Evolutionary conservation across 2,888 invertebrate genomes (phyloP), one percentile per base, ranked within the genome.

Genomic region (Tigriopus californicus): DNA sequence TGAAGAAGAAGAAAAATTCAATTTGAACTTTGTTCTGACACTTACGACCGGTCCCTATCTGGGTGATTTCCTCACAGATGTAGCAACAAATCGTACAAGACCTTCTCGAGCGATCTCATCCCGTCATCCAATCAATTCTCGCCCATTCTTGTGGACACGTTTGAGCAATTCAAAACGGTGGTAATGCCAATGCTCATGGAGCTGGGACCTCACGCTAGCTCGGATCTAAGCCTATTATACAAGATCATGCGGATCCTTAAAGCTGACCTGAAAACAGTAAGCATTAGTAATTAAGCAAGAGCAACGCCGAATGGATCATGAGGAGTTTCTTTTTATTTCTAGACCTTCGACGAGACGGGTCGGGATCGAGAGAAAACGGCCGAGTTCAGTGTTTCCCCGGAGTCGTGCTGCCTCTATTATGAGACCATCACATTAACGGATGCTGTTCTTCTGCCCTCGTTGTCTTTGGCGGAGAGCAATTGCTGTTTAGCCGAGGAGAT

Each of bases 401-500:
- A 66, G 66, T 10, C 62, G 5, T 66, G 70, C 56, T 73, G 70
- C 46, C 72, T 89, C 47, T 85, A 89, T 69, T 81, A 83, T 67
- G 88, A 90, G 63, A 81, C 91, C 47, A 72, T 92, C 60, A 85
- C 85, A 5, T 76, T 92, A 52, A 73, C 94, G 61, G 95, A 97
- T 69, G 81, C 86, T 49, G 83, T 86, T 1, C 78, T 99, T 62
- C 72, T 99, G 62, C 97, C 98, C 0, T 80, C 91, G 0, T 75
- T 98, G 22, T 87, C 91, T 0, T 81, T 91, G 65, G 79, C 94
- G 76, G 89, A 91, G 64, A 85, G 86, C 66, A 97, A 97, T 72
- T 94, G 92, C 69, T 89, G 91, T 65, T 81, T 97, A 71, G 86
- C 94, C 3, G 95, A 98, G 71, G 94, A 97, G 72, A 79, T 98